Percentiles rank a stretch among this genome's conserved stretches.
Evolutionary conservation across 2,113 vertebrate genomes (phyloP).

Genomic region (Hepsetus odoe): DNA sequence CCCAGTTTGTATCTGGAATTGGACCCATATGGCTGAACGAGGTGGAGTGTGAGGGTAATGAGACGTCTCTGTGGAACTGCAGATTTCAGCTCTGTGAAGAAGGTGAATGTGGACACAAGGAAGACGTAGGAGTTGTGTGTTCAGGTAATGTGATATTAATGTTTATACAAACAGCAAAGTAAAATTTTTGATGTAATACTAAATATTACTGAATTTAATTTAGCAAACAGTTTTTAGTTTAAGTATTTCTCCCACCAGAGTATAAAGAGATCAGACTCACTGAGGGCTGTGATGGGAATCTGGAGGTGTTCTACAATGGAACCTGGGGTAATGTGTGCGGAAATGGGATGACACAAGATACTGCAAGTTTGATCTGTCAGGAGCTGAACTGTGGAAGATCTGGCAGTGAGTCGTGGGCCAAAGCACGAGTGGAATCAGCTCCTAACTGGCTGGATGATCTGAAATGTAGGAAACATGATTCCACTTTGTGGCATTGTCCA

Average conservation of each 20-base stretch:
- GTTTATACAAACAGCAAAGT: conserved; percentile 6
- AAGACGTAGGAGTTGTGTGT: too few species aligned
- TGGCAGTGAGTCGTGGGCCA: not conserved
- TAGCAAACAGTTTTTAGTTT: too few species aligned
- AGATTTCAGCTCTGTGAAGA: too few species aligned
- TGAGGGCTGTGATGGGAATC: conserved; percentile 17
- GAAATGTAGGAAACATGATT: conserved; percentile 30
- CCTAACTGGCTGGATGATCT: conserved; percentile 29
- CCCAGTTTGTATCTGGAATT: too few species aligned
- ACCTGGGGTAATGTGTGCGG: conserved; percentile 44
- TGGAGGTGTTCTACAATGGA: conserved; percentile 55
- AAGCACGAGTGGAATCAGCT: not conserved
- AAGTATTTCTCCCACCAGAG: not conserved
- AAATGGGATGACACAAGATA: conserved; percentile 29
- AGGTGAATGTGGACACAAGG: too few species aligned
- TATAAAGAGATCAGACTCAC: conserved; percentile 31
- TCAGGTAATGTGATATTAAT: too few species aligned
- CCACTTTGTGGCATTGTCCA: conserved; percentile 31
- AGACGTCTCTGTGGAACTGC: too few species aligned
- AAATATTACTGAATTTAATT: too few species aligned
- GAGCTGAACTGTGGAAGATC: conserved; percentile 47
- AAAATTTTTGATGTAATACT: too few species aligned
- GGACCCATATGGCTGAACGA: too few species aligned
- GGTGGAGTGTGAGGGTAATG: too few species aligned
- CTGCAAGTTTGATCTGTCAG: conserved; percentile 41